A percentile compares a stretch with the other conserved stretches of the same genome.
Evolutionary conservation across 92 coral and sea anemone genomes (phyloP).

Genomic region (Paramuricea clavata): DNA sequence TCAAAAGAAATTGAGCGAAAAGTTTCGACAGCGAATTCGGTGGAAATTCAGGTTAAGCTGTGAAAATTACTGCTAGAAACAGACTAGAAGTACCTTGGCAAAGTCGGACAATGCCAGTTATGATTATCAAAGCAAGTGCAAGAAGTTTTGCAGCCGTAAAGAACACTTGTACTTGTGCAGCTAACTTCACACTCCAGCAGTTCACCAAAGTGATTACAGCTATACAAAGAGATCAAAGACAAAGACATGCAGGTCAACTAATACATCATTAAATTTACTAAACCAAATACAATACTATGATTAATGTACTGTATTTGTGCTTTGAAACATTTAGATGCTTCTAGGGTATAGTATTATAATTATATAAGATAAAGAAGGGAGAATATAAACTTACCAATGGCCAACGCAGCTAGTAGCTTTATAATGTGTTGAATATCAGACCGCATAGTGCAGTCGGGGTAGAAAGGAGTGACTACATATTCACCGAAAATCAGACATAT

Average conservation of each 20-base stretch:
- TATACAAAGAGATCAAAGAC: slow-evolving; percentile 43
- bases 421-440: slow-evolving; percentile 77
- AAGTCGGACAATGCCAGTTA: slow-evolving; percentile 90
- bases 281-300: too few relatives aligned
- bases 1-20: too few relatives aligned
- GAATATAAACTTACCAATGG: slow-evolving; percentile 79
- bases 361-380: background rate
- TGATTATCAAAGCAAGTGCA: slow-evolving; percentile 82
- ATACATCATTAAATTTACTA: too few relatives aligned
- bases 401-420: slow-evolving; percentile 89
- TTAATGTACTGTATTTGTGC: background rate
- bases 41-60: too few relatives aligned
- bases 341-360: background rate
- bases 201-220: slow-evolving; percentile 83
- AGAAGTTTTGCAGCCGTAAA: slow-evolving; percentile 85
- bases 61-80: background rate
- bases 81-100: slow-evolving; percentile 75
- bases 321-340: background rate
- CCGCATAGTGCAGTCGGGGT: slow-evolving; percentile 90
- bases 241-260: background rate
- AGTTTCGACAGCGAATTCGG: too few relatives aligned
- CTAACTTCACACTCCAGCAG: slow-evolving; percentile 90
- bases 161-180: slow-evolving; percentile 88
- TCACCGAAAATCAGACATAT: slow-evolving; percentile 93
- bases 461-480: slow-evolving; percentile 94